Evolutionary conservation across 2,888 invertebrate species (phyloP).

Genomic region (Euproctis similis): DNA sequence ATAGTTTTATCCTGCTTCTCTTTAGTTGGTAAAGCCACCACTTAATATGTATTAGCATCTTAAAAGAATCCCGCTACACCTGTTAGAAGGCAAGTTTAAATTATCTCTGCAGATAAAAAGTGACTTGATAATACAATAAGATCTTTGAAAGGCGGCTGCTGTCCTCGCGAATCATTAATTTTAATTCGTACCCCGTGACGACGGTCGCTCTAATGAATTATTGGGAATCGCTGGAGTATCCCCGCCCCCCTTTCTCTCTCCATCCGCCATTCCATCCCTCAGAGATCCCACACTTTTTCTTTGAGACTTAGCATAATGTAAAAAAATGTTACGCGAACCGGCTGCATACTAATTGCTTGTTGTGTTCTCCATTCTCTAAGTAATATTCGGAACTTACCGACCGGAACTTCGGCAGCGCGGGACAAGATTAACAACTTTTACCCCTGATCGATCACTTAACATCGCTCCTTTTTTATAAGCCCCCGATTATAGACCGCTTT

Average conservation of each 20-base stretch:
- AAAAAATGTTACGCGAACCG: slow-evolving; percentile 68
- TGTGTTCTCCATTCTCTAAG: slow-evolving; percentile 57
- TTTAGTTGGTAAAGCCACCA: slow-evolving; percentile 22
- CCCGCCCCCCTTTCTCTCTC: slow-evolving; percentile 48
- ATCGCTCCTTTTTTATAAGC: slow-evolving; percentile 48
- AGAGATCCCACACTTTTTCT: slow-evolving; percentile 63
- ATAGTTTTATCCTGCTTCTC: too few relatives aligned
- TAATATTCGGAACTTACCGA: slow-evolving; percentile 52
- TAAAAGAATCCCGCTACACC: slow-evolving; percentile 53
- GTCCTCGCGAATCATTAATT: slow-evolving; percentile 73
- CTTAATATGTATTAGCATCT: slow-evolving; percentile 32
- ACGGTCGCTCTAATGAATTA: slow-evolving; percentile 71
- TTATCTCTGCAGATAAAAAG: slow-evolving; percentile 65
- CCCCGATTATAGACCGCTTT: slow-evolving; percentile 45
- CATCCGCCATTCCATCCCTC: slow-evolving; percentile 46
- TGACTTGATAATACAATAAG: slow-evolving; percentile 61
- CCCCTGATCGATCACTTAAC: slow-evolving; percentile 65
- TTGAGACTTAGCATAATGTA: slow-evolving; percentile 70
- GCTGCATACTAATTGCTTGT: slow-evolving; percentile 74
- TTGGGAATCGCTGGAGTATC: slow-evolving; percentile 66
- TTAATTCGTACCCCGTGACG: slow-evolving; percentile 72
- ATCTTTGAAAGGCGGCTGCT: slow-evolving; percentile 53
- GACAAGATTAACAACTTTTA: slow-evolving; percentile 69
- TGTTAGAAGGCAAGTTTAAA: slow-evolving; percentile 54
- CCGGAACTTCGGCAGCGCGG: slow-evolving; percentile 50